phyloP scores from a whole-genome alignment of 2,888 invertebrate species.

The Ochlodes sylvanus region DNA sequence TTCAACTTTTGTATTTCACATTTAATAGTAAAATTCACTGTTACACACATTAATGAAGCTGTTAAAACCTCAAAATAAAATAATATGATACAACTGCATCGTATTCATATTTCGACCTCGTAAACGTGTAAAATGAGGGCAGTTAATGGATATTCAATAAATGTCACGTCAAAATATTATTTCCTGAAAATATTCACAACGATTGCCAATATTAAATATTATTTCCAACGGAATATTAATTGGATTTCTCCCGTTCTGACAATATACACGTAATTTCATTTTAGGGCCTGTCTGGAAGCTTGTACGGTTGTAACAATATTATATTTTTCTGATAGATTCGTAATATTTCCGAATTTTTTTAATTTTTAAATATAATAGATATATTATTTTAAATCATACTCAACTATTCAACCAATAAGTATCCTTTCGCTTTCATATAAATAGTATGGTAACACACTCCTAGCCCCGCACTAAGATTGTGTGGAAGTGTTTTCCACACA shows the following conservation, averaged over 20 bases:
- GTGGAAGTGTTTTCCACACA: too few species aligned
- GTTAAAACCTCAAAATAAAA: slow-evolving; percentile 28
- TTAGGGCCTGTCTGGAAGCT: neutral
- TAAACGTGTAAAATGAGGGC: slow-evolving; percentile 33
- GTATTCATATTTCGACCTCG: slow-evolving; percentile 28
- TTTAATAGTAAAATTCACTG: slow-evolving; percentile 8
- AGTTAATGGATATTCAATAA: slow-evolving; percentile 36
- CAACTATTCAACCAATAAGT: too few species aligned
- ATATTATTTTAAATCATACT: too few species aligned
- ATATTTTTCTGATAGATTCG: neutral
- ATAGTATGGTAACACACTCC: too few species aligned
- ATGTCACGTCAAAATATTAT: slow-evolving; percentile 33
- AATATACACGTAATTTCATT: slow-evolving; percentile 17
- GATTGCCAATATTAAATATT: slow-evolving; percentile 33
- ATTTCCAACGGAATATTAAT: slow-evolving; percentile 30
- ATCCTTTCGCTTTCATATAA: too few species aligned
- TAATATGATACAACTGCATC: slow-evolving; percentile 19
- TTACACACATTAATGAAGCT: slow-evolving; percentile 32
- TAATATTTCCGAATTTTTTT: too few species aligned
- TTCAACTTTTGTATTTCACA: neutral
- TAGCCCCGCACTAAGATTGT: too few species aligned
- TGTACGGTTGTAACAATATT: neutral
- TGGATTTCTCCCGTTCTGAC: slow-evolving; percentile 14
- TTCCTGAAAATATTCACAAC: slow-evolving; percentile 25
- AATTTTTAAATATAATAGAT: too few species aligned